Evolutionary conservation across 2,888 invertebrate genomes (phyloP).

Genomic region (Noctua janthina): DNA sequence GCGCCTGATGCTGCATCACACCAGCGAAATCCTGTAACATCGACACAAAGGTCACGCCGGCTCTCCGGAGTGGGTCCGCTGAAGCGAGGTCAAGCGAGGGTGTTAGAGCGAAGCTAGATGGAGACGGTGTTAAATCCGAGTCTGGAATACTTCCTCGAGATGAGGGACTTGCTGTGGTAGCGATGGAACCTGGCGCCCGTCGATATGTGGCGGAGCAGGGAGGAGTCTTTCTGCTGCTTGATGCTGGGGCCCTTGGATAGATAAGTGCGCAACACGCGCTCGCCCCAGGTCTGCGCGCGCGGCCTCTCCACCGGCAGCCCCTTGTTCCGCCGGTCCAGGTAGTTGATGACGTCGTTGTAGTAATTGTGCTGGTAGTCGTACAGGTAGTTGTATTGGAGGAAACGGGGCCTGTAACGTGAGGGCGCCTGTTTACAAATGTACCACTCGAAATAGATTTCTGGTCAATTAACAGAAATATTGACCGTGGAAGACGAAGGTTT

Average conservation of each 20-base stretch:
- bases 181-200: conserved; percentile 93
- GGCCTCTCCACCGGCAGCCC: conserved; percentile 93
- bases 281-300: conserved; percentile 96
- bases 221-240: conserved; percentile 86
- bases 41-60: conserved; percentile 86
- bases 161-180: conserved; percentile 94
- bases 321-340: conserved; percentile 93
- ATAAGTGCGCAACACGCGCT: conserved; percentile 94
- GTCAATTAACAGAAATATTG: conserved; percentile 15
- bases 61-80: conserved; percentile 78
- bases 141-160: conserved; percentile 93
- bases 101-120: conserved; percentile 89
- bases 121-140: conserved; percentile 88
- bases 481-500: not conserved
- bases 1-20: conserved; percentile 76
- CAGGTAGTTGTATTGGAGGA: conserved; percentile 95
- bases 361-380: conserved; percentile 96
- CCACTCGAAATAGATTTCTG: conserved; percentile 11
- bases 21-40: conserved; percentile 89
- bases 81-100: conserved; percentile 85
- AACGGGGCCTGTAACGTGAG: conserved; percentile 92
- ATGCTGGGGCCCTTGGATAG: conserved; percentile 86
- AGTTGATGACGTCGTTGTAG: conserved; percentile 96
- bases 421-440: conserved; percentile 38
- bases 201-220: conserved; percentile 91